Base-by-base conservation (phyloP, 1,140 invertebrate species). In the Tetramorium parvispinum region DNA sequence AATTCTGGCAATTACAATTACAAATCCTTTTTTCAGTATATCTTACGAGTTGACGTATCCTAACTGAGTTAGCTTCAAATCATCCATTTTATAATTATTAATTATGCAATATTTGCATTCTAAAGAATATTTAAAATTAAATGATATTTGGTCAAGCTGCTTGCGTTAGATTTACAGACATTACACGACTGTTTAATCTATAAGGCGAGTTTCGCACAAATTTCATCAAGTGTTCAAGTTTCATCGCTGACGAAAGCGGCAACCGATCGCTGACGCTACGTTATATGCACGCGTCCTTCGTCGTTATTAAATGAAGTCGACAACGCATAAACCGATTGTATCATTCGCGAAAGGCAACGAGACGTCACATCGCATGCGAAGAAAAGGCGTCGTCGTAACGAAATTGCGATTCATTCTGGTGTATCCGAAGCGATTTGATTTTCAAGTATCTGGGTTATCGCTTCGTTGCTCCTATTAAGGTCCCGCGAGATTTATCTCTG, bases 391-490 rank as follows among this genome's bases (percentile, higher is more conserved):
- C 46, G 24, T 16, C 49, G 85, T 55, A 71, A 75, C 43, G 10
- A 65, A 46, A 32, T 32, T 32, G 3, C 32, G 32, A 32, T 3
- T 32, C 11, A 37, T 24, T 11, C 40, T 53, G 24, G 75, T 85
- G 21, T 57, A 8, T 66, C 32, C 43, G 18, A 16, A 70, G 85
- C 73, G 55, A 21, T 53, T 73, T 76, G 78, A 59, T 73, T 92
- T 92, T 78, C 66, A 63, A 87, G 82, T 88, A 94, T 92, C 89
- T 94, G 89, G 93, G 93, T 94, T 94, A 94, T 94, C 93, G 89
- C 89, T 79, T 93, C 87, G 88, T 93, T 93, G 87, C 85, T 88
- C 78, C 66, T 85, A 92, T 92, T 93, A 90, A 93, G 91, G 77
- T 71, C 75, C 81, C 51, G 55, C 32, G 76, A 92, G 89, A 94